phyloP scores from a whole-genome alignment of 2,888 invertebrate species.

The Ochropacha duplaris region DNA sequence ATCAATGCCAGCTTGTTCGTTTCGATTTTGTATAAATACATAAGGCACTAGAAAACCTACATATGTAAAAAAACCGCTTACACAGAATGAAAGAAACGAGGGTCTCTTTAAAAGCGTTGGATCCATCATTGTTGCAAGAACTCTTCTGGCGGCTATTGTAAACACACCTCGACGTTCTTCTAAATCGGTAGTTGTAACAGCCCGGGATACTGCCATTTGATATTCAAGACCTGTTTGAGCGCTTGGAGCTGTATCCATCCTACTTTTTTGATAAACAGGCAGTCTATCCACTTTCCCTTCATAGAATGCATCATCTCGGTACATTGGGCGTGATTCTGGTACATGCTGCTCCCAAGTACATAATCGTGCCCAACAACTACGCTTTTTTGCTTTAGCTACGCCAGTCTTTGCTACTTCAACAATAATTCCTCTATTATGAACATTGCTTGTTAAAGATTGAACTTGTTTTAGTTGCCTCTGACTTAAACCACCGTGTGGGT shows the following conservation, averaged over 20 bases:
- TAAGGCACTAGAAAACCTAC: slow-evolving; percentile 67
- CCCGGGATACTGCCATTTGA: slow-evolving; percentile 71
- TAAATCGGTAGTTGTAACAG: slow-evolving; percentile 64
- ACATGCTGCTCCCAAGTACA: slow-evolving; percentile 68
- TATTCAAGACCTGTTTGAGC: slow-evolving; percentile 70
- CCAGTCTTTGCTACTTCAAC: slow-evolving; percentile 44
- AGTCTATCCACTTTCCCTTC: slow-evolving; percentile 60
- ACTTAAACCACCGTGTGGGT: slow-evolving; percentile 57
- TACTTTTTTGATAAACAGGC: slow-evolving; percentile 67
- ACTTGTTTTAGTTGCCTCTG: slow-evolving; percentile 63
- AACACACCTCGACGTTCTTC: slow-evolving; percentile 62
- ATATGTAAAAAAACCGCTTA: slow-evolving; percentile 55
- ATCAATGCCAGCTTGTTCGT: slow-evolving; percentile 51
- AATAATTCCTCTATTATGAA: slow-evolving; percentile 39
- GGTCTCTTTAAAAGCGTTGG: slow-evolving; percentile 54
- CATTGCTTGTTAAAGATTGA: slow-evolving; percentile 58
- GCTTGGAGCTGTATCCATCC: slow-evolving; percentile 42
- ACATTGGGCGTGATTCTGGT: slow-evolving; percentile 66
- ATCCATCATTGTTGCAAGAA: slow-evolving; percentile 75
- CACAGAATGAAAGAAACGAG: slow-evolving; percentile 57
- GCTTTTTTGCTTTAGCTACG: slow-evolving; percentile 38
- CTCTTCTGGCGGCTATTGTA: slow-evolving; percentile 66
- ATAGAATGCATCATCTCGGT: slow-evolving; percentile 75
- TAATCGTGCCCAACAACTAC: slow-evolving; percentile 53
- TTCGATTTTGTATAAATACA: slow-evolving; percentile 62